A percentile compares a stretch with the other conserved stretches of the same genome.
phyloP scores from a whole-genome alignment of 2,113 vertebrate species.

The Hyla sarda region DNA sequence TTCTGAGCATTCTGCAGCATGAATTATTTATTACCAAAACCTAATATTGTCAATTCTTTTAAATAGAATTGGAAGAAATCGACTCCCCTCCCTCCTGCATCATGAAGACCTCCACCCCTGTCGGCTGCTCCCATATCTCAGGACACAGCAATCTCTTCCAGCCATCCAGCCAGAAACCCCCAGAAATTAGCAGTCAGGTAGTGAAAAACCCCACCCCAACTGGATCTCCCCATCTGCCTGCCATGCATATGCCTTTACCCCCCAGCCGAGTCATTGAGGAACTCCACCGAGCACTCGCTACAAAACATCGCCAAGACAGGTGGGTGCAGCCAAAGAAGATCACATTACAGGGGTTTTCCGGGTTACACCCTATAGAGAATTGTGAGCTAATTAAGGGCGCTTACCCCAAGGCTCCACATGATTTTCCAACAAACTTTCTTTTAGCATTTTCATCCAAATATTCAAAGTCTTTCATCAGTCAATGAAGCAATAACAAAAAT shows the following conservation, averaged over 20 bases:
- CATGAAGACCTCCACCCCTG: constrained; percentile 77
- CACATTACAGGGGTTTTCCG: no score
- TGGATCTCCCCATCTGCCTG: constrained; percentile 85
- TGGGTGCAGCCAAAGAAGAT: constrained; percentile 61
- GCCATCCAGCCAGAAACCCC: constrained; percentile 73
- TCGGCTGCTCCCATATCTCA: constrained; percentile 74
- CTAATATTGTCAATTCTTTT: background rate
- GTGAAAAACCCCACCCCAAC: constrained; percentile 84
- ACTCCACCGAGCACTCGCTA: constrained; percentile 91
- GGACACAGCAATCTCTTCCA: constrained; percentile 76
- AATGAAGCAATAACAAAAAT: no score
- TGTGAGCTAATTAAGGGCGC: no score
- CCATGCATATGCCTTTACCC: constrained; percentile 84
- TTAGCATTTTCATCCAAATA: no score
- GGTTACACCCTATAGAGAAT: no score
- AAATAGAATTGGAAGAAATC: constrained; percentile 70
- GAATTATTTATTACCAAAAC: background rate
- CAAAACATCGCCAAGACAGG: constrained; percentile 97
- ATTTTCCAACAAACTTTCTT: no score
- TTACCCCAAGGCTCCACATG: no score
- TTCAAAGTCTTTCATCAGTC: no score
- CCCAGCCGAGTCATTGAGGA: constrained; percentile 97
- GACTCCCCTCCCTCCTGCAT: constrained; percentile 77
- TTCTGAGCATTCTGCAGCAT: no score
- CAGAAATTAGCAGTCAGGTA: constrained; percentile 65